A percentile compares a stretch with the other conserved stretches of the same genome.
Conservation (phyloP, 2,888 invertebrate species). For the Cremastinae sp. region DNA sequence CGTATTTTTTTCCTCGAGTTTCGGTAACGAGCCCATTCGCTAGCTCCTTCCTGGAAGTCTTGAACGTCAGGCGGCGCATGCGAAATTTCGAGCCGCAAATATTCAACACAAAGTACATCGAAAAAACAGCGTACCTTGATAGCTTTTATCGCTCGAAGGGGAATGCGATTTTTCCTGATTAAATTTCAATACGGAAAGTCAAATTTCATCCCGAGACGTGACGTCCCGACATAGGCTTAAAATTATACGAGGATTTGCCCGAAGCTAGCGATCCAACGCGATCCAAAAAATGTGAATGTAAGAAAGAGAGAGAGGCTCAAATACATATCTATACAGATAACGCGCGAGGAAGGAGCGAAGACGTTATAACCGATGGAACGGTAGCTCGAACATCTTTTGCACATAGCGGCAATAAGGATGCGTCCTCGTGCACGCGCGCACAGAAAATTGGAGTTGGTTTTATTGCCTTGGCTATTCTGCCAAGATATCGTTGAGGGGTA, state of each 20-base stretch:
- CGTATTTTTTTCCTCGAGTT: conserved; percentile 46
- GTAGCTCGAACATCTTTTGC: conserved; percentile 53
- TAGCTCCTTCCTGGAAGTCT: conserved; percentile 34
- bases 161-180: conserved; percentile 4
- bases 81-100: too few relatives aligned
- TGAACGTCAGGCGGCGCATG: background rate
- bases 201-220: conserved; percentile 39
- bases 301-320: conserved; percentile 24
- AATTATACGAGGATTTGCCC: conserved; percentile 41
- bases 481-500: conserved; percentile 54
- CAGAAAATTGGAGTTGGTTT: background rate
- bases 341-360: background rate
- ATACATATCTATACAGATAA: too few relatives aligned
- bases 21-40: conserved; percentile 67
- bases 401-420: conserved; percentile 55
- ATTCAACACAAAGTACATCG: background rate
- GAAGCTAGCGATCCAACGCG: conserved; percentile 39
- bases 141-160: background rate
- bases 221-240: conserved; percentile 40
- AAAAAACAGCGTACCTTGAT: background rate
- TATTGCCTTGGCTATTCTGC: conserved; percentile 36
- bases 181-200: conserved; percentile 18
- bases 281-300: conserved; percentile 23
- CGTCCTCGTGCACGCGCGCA: conserved; percentile 18
- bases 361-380: conserved; percentile 53